Percentiles rank a stretch among this genome's conserved stretches.
These are phyloP conservation scores for Eurypyga helias DNA, from an alignment of 2,113 vertebrate genomes.

Conservation along the genomic window DNA sequence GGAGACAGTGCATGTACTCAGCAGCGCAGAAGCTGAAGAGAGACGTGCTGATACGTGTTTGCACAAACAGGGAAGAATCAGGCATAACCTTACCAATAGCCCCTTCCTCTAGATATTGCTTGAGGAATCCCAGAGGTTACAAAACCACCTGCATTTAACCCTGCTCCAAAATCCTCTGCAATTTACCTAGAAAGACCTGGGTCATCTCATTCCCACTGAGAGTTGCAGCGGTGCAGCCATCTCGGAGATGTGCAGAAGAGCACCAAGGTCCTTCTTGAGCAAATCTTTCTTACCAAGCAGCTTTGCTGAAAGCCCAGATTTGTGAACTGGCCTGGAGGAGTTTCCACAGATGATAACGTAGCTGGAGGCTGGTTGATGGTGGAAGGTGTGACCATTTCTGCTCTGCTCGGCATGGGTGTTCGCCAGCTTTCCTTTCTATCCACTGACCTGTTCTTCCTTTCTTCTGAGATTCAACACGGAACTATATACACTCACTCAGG, in stretches of 20 bases:
- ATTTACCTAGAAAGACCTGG: neutral
- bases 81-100: neutral
- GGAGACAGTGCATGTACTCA: accelerated
- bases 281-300: neutral
- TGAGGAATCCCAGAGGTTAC: neutral
- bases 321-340: neutral
- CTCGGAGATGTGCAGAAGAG: neutral
- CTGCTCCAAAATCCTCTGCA: neutral
- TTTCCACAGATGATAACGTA: neutral
- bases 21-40: neutral
- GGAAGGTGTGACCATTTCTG: neutral
- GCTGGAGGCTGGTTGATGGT: neutral
- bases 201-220: neutral
- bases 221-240: neutral
- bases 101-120: neutral
- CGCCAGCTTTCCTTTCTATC: neutral
- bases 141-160: neutral
- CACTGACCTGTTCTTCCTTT: neutral
- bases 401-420: neutral
- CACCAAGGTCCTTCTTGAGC: neutral
- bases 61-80: neutral
- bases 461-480: neutral
- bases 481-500: neutral
- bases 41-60: accelerated
- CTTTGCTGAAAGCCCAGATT: neutral